phyloP scores from a whole-genome alignment of 2,797 vertebrate genomes.

The Thripadectes ignobilis region DNA sequence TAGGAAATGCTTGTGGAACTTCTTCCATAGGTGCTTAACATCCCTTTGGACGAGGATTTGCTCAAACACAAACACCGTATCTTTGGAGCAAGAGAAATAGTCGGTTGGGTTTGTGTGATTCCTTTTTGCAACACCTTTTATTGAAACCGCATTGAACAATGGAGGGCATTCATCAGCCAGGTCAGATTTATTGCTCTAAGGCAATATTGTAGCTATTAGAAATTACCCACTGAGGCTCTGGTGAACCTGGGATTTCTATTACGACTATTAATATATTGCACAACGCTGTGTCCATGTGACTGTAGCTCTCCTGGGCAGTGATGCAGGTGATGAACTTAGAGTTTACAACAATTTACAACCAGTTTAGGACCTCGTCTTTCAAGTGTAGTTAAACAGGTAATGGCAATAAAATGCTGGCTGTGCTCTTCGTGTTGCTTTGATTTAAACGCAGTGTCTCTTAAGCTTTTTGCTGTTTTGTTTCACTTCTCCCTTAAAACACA shows the following conservation, averaged over 20 bases:
- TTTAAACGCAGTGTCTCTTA: background rate
- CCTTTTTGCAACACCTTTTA: background rate
- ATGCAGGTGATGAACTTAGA: background rate
- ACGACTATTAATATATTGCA: background rate
- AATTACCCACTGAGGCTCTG: background rate
- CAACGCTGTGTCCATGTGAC: background rate
- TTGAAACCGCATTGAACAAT: accelerated
- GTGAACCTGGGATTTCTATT: background rate
- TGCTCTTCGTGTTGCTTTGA: background rate
- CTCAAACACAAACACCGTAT: accelerated
- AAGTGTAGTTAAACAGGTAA: background rate
- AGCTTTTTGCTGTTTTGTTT: background rate
- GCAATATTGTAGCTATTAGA: background rate
- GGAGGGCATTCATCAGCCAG: background rate
- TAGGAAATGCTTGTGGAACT: background rate
- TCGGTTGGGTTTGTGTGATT: background rate
- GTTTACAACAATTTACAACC: constrained; percentile 12
- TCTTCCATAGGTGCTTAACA: background rate
- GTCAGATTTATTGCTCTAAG: background rate
- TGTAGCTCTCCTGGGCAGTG: background rate
- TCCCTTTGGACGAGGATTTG: background rate
- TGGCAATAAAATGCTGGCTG: background rate
- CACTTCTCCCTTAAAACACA: background rate
- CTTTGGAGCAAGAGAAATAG: background rate
- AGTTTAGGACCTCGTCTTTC: constrained; percentile 17